Base-by-base conservation (phyloP, 2,888 invertebrate genomes). In the Hyposoter dolosus region DNA sequence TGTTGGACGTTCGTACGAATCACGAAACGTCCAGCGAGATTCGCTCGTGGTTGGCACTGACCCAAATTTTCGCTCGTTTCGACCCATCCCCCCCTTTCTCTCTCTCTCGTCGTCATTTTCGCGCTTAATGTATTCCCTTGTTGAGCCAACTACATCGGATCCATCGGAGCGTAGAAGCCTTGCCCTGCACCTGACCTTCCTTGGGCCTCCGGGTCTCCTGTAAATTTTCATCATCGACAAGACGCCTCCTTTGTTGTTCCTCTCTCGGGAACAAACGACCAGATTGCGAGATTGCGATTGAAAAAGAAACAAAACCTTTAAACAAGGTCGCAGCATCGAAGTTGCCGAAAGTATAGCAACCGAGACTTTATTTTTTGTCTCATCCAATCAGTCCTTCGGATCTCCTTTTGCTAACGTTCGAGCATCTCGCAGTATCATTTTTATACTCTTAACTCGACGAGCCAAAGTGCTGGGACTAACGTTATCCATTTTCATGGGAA, bases 1-100 rank as follows among this genome's bases (percentile, higher is more conserved):
- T 23, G 71, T 56, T 43, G 53, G 63, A 77, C 19, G 32, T 35
- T 32, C 82, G 23, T 32, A 66, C 23, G 23, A 40, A 74, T 66
- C 47, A 50, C 47, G 66, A 66, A 71, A 65, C 81, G 56, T 69
- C n/a, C 83, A 83, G 85, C 79, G 87, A 89, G 89, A 84, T 75
- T 80, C 88, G 88, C 88, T 88, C 76, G 77, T 88, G 77, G 88
- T 86, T 89, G 91, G 90, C 91, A 91, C 93, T 95, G 95, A 94
- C 95, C 95, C 68, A 94, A 95, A 91, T 90, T 90, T 90, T 89
- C 83, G 71, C 66, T 81, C 71, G 75, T 53, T 35, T 63, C 75
- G 43, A 43, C 66, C 60, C 56, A 23, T 66, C 66, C 40, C 75
- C 19, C 28, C 19, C 28, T 19, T 43, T 19, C 32, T 60, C 23